Evolutionary conservation across 2,888 invertebrate species (phyloP).

Genomic region (Eupithecia subumbrata): DNA sequence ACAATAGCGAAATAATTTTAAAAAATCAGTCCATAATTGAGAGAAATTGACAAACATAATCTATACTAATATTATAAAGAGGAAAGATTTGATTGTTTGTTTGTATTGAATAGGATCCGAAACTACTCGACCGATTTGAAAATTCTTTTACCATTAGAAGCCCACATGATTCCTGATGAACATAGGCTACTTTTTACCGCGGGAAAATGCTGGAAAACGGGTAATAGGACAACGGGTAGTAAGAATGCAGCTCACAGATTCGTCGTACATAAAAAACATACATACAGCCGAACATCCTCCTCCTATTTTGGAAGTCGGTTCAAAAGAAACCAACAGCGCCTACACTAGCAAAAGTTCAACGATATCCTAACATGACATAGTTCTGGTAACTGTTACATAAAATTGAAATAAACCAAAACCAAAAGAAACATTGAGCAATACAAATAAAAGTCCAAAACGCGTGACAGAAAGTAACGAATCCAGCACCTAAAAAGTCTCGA

Average conservation of each 20-base stretch:
- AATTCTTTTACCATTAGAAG: too few relatives aligned
- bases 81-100: too few relatives aligned
- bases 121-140: too few relatives aligned
- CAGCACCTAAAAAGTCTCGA: constrained; percentile 55
- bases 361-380: neutral
- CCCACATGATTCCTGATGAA: too few relatives aligned
- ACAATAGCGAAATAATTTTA: neutral
- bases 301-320: neutral
- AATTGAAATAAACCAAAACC: neutral
- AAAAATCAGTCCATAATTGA: neutral
- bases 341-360: neutral
- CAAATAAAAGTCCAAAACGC: constrained; percentile 52
- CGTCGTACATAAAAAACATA: too few relatives aligned
- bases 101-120: too few relatives aligned
- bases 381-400: neutral
- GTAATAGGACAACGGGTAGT: too few relatives aligned
- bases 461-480: constrained; percentile 59
- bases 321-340: neutral
- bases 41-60: too few relatives aligned
- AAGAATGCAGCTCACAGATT: too few relatives aligned
- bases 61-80: too few relatives aligned
- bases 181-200: too few relatives aligned
- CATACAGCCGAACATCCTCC: neutral
- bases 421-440: neutral
- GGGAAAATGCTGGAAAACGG: too few relatives aligned